phyloP scores from a whole-genome alignment of 1,140 invertebrate genomes.

The Panagrolaimus sp. region DNA sequence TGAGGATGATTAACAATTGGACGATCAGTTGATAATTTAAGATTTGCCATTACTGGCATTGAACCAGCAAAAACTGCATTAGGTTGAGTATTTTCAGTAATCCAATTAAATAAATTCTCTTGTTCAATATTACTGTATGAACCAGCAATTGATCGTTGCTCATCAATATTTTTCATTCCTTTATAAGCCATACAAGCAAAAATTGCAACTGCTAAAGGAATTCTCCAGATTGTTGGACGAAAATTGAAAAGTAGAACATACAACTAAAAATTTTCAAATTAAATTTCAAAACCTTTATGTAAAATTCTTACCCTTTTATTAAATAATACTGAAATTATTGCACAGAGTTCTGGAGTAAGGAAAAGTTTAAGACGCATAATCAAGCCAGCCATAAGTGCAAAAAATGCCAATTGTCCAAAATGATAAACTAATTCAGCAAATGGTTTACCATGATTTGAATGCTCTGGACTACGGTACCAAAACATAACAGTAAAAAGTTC shows the following conservation, averaged over 20 bases:
- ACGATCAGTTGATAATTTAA: conserved; percentile 71
- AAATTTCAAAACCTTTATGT: conserved; percentile 18
- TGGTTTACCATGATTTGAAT: conserved; percentile 19
- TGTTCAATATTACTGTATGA: conserved; percentile 70
- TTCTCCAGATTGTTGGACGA: conserved; percentile 17
- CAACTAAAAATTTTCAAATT: conserved; percentile 18
- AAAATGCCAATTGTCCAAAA: conserved; percentile 68
- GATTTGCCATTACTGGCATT: conserved; percentile 76
- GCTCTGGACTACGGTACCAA: conserved; percentile 15
- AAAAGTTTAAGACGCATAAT: conserved; percentile 80
- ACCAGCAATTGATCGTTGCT: conserved; percentile 61
- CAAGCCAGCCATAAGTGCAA: conserved; percentile 70
- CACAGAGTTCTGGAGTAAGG: conserved; percentile 74
- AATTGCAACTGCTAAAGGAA: conserved; percentile 30
- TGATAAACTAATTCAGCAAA: conserved; percentile 68
- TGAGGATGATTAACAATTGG: conserved; percentile 80
- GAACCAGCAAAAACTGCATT: conserved; percentile 74
- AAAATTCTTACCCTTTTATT: conserved; percentile 61
- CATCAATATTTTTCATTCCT: conserved; percentile 54
- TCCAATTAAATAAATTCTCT: conserved; percentile 74
- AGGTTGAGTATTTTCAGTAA: conserved; percentile 65
- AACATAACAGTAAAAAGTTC: conserved; percentile 14
- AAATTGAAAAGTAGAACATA: background rate
- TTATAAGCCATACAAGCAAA: conserved; percentile 50
- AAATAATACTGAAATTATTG: conserved; percentile 68